Evolutionary conservation across 2,113 vertebrate species (phyloP).

Genomic region (Periophthalmodon schlosseri): DNA sequence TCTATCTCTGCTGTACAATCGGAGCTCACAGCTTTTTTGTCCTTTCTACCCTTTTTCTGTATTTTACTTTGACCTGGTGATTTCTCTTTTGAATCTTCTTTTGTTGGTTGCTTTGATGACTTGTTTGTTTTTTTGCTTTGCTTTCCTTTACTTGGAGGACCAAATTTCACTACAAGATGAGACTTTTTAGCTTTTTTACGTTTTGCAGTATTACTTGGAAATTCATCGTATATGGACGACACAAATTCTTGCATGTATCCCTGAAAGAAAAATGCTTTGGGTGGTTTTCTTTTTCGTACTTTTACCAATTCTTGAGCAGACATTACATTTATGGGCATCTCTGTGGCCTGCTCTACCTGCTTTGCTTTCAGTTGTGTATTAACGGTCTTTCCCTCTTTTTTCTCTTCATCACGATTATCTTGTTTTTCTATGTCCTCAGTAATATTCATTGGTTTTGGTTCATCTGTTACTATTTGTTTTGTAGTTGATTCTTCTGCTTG

Average conservation of each 20-base stretch:
- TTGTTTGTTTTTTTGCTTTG: conserved; percentile 65
- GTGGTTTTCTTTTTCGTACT: conserved; percentile 67
- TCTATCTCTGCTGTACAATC: conserved; percentile 30
- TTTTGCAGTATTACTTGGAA: conserved; percentile 57
- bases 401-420: neutral
- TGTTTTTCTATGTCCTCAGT: conserved; percentile 4
- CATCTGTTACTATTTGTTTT: conserved; percentile 23
- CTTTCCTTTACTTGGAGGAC: conserved; percentile 64
- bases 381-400: neutral
- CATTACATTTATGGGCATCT: conserved; percentile 60
- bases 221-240: conserved; percentile 44
- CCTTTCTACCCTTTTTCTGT: conserved; percentile 56
- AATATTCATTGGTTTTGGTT: neutral
- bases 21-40: conserved; percentile 38
- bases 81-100: conserved; percentile 26
- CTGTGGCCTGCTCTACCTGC: conserved; percentile 32
- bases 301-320: conserved; percentile 74
- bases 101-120: conserved; percentile 28
- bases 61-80: conserved; percentile 32
- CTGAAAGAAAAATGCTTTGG: conserved; percentile 55
- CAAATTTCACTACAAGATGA: conserved; percentile 69
- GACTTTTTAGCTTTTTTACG: conserved; percentile 61
- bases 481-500: conserved; percentile 5
- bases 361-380: conserved; percentile 21
- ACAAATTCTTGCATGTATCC: conserved; percentile 61